A percentile compares a stretch with the other conserved stretches of the same genome.
Evolutionary conservation across 2,113 vertebrate species (phyloP).

Genomic region (Pongo pygmaeus): DNA sequence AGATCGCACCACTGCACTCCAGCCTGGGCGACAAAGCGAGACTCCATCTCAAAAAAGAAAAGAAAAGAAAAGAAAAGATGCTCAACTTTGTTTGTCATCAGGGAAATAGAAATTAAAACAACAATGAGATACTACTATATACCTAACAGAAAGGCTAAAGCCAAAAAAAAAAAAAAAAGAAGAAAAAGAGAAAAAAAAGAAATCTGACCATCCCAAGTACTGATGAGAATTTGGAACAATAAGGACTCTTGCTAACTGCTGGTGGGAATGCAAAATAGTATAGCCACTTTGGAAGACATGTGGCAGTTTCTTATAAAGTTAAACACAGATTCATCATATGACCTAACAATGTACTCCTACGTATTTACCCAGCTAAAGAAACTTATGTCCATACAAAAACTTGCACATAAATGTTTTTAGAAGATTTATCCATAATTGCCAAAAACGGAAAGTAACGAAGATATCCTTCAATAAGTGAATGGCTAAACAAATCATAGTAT

Average conservation of each 20-base stretch:
- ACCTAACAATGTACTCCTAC: not conserved
- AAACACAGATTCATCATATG: not conserved
- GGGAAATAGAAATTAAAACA: not conserved
- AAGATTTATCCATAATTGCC: not conserved
- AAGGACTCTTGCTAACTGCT: not conserved
- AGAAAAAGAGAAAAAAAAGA: no score
- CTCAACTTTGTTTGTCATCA: not conserved
- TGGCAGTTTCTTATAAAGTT: not conserved
- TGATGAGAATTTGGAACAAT: not conserved
- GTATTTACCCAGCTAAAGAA: not conserved
- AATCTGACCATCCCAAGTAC: not conserved
- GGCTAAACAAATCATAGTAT: not conserved
- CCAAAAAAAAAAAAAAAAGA: no score
- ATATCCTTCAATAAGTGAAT: not conserved
- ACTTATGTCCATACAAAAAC: not conserved
- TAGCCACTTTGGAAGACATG: not conserved
- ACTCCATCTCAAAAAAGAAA: no score
- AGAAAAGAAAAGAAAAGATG: no score
- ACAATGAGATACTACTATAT: not conserved
- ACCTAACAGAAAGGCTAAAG: not conserved
- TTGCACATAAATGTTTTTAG: not conserved
- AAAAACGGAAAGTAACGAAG: not conserved
- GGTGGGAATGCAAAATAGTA: not conserved
- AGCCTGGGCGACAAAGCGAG: no score
- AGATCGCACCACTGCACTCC: no score